Base-by-base conservation (phyloP, 2,113 vertebrate species). In the Sturnus vulgaris region DNA sequence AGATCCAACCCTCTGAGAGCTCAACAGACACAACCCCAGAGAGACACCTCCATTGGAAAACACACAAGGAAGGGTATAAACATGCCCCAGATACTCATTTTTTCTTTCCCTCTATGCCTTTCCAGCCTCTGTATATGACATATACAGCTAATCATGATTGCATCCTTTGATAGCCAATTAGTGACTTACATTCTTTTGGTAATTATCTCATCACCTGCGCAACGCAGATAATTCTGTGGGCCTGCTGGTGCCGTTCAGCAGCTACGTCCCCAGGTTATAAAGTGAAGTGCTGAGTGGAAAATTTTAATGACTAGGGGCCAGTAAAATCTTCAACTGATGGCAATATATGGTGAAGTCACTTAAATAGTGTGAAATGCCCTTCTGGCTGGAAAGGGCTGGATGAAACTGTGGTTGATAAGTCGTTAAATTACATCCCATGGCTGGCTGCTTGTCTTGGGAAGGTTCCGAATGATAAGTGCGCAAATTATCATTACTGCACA, bases 361-460 rank as follows among this genome's bases (percentile, higher is more conserved):
- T 89, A 95, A 97, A 94, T 76, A 96, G 93, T 77, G 80, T 79
- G 82, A 95, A 96, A 94, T 93, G 83, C 83, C 94, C 87, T 95
- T 95, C 94, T 95, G 94, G 75, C 80, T 96, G 80, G 81, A 93
- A 90, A 93, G 90, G 87, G 61, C 89, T 91, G 88, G 82, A 71
- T 88, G 85, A 95, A 88, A 69, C 80, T 24, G 61, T 61, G 71
- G 88, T 86, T 94, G 93, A 80, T 95, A 96, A 96, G 81, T 93
- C 90, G 77, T 91, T 93, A 96, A 96, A 96, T 96, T 96, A 95
- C 91, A 92, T 91, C 81, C 77, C 84, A 87, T 79, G 87, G 82
- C 77, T 94, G 89, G 76, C 89, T 95, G 92, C 81, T 88, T 87
- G 87, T 88, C 92, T 97, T 93, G 86, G 87, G 89, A 96, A 96